phyloP scores from a whole-genome alignment of 2,113 vertebrate species.

The Melanotaenia duboulayi region DNA sequence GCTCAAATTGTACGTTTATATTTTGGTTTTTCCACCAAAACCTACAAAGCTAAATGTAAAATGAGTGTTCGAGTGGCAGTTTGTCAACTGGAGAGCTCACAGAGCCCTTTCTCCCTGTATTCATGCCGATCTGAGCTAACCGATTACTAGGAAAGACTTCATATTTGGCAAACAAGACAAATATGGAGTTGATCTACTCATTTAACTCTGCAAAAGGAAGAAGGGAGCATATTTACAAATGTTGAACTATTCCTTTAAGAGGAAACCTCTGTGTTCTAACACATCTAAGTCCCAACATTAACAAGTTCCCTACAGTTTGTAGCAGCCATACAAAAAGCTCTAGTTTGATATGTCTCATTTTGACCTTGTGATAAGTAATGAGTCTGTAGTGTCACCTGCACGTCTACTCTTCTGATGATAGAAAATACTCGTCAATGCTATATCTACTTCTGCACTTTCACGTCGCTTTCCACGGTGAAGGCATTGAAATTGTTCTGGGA shows the following conservation, averaged over 20 bases:
- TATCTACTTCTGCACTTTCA: slow-evolving; percentile 36
- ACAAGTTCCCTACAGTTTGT: slow-evolving; percentile 38
- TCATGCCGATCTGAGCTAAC: too few species aligned
- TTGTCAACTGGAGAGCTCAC: not conserved
- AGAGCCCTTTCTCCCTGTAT: not conserved
- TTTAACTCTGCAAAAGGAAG: not conserved
- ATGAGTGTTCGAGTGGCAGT: not conserved
- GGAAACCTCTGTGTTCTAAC: slow-evolving; percentile 4
- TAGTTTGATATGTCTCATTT: slow-evolving; percentile 62
- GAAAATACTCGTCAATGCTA: slow-evolving; percentile 27
- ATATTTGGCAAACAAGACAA: not conserved
- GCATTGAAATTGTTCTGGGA: slow-evolving; percentile 57
- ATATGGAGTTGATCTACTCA: not conserved
- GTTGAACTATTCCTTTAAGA: slow-evolving; percentile 31
- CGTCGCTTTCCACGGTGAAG: slow-evolving; percentile 32
- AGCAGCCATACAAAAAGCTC: slow-evolving; percentile 65
- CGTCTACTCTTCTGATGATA: slow-evolving; percentile 35
- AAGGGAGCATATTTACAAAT: slow-evolving; percentile 4
- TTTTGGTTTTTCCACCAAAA: not conserved
- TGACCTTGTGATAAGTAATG: slow-evolving; percentile 28
- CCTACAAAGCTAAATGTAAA: too few species aligned
- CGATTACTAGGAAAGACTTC: not conserved
- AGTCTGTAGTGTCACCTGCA: slow-evolving; percentile 69
- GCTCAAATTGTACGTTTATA: too few species aligned
- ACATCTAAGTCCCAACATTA: slow-evolving; percentile 23